phyloP scores from a whole-genome alignment of 2,888 invertebrate genomes.

The Hyles lineata region DNA sequence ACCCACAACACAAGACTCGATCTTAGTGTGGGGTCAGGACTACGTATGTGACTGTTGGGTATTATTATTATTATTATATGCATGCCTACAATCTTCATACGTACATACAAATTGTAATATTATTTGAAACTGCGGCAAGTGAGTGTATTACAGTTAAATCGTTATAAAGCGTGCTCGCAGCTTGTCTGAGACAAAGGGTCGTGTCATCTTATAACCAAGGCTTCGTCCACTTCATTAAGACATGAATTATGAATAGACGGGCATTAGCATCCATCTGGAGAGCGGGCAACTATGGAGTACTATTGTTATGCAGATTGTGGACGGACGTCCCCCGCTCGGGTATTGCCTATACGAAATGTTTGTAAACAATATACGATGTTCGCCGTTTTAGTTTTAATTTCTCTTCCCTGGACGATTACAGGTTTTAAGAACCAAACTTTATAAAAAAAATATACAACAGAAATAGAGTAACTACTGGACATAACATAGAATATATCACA shows the following conservation, averaged over 20 bases:
- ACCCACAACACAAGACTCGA: too few relatives aligned
- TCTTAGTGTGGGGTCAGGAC: too few relatives aligned
- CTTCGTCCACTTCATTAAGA: conserved; percentile 75
- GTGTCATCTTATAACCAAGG: conserved; percentile 55
- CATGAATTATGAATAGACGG: conserved; percentile 81
- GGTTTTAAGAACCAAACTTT: too few relatives aligned
- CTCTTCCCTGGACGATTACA: too few relatives aligned
- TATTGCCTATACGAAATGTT: conserved; percentile 65
- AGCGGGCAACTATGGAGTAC: conserved; percentile 65
- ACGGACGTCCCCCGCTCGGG: conserved; percentile 70
- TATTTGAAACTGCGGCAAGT: conserved; percentile 5
- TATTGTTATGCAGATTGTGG: conserved; percentile 83
- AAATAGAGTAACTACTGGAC: too few relatives aligned
- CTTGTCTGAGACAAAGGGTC: conserved; percentile 58
- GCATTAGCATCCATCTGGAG: conserved; percentile 80
- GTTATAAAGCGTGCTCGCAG: conserved; percentile 53
- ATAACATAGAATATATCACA: too few relatives aligned
- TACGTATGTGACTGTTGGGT: too few relatives aligned
- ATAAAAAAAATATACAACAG: too few relatives aligned
- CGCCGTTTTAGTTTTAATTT: neutral
- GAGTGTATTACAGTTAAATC: conserved; percentile 43
- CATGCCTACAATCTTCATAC: too few relatives aligned
- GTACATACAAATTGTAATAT: too few relatives aligned
- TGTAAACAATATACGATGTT: conserved; percentile 62
- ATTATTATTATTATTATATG: too few relatives aligned